Base-by-base conservation (phyloP, 1,140 invertebrate genomes). In the Papilio xuthus region DNA sequence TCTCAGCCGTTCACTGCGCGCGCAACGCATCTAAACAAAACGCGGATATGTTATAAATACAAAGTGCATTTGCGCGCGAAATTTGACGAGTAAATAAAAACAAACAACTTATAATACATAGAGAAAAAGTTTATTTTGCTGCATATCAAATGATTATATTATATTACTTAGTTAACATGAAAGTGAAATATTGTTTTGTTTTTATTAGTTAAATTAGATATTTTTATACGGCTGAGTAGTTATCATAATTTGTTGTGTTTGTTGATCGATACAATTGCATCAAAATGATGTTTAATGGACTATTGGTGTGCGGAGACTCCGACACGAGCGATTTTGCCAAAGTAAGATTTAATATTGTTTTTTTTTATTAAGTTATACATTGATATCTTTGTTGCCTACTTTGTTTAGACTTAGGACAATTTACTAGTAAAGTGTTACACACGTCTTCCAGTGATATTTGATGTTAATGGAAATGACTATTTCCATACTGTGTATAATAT, bases 221-320 rank as follows among this genome's bases (percentile, higher is more conserved):
- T 67, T 18, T 15, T 23, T 32, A 28, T 12, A 7, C 28, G 26
- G 32, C 4, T 60, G 3, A 63, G 56, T 53, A 28, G 32, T 41
- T 47, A 37, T 44, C 47, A 47, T 70, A 26, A 69, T 63, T 42
- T 78, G 26, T 50, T 80, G 47, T 80, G 50, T 70, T 53, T 70
- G 63, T 78, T 32, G 9, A 15, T 44, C 79, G 70, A 78, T 15
- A 75, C 6, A 53, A 53, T 50, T 56, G 13, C 28, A 23, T 60
- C 67, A 85, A 78, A 20, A 92, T 93, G 92, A 93, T 93, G 92
- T 93, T 93, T 78, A 93, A 93, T 74, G 90, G 92, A 8, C 79
- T 93, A 0, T 63, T 91, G 47, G 85, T 90, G 85, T 90, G 83
- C 60, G 87, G 83, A 2, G 92, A 92, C 80, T 93, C 90, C 8